A percentile compares a stretch with the other conserved stretches of the same genome.
These are phyloP conservation scores for Chionis minor DNA, from an alignment of 2,113 vertebrate genomes.

Conservation along the genomic window DNA sequence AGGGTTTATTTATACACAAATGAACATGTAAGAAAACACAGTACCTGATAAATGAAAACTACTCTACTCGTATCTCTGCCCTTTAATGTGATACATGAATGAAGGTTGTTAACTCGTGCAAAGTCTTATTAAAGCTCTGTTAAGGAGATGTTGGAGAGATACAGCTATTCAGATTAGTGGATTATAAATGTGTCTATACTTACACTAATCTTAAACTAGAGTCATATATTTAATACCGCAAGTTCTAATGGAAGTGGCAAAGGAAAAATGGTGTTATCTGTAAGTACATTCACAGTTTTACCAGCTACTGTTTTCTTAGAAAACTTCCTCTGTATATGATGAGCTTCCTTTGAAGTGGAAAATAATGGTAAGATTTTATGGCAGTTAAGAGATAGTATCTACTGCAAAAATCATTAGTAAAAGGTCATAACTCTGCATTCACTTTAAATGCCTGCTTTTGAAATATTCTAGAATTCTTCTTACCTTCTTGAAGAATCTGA, in stretches of 20 bases:
- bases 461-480: background rate
- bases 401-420: background rate
- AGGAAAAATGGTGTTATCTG: background rate
- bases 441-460: background rate
- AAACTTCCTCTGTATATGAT: background rate
- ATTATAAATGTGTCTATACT: background rate
- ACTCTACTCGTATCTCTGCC: background rate
- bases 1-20: background rate
- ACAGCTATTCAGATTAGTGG: background rate
- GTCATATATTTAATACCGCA: background rate
- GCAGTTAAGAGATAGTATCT: background rate
- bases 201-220: background rate
- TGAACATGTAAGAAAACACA: background rate
- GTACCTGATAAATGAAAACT: background rate
- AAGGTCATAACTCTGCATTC: background rate
- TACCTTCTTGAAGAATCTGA: background rate
- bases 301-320: background rate
- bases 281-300: background rate
- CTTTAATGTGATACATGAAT: background rate
- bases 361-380: background rate
- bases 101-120: background rate
- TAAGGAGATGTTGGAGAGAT: background rate
- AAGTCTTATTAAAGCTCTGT: background rate
- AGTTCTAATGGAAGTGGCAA: background rate
- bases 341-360: background rate